These are phyloP conservation scores for Balaenoptera acutorostrata DNA, from an alignment of 2,113 vertebrate species.

Conservation along the genomic window DNA sequence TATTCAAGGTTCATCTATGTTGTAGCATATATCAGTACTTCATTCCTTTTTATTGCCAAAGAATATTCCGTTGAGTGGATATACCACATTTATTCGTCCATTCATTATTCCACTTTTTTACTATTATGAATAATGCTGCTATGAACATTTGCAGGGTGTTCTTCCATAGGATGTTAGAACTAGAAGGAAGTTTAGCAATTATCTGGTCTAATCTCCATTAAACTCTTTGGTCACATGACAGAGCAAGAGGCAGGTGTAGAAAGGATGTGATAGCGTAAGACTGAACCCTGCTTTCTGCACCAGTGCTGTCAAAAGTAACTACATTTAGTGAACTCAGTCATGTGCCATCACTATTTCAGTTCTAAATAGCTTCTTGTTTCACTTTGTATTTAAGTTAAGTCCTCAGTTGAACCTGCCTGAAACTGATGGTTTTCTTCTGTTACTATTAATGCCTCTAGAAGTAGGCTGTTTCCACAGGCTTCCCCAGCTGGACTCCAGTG, in stretches of 20 bases:
- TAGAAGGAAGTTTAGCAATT: not conserved
- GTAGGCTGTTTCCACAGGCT: not conserved
- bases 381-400: not conserved
- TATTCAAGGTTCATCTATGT: not conserved
- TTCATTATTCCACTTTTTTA: not conserved
- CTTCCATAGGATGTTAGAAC: not conserved
- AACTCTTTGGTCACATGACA: not conserved
- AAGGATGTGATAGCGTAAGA: not conserved
- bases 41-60: not conserved
- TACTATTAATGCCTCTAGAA: not conserved
- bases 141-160: not conserved
- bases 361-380: not conserved
- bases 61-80: not conserved
- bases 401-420: not conserved
- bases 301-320: not conserved
- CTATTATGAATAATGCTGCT: not conserved
- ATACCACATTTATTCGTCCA: not conserved
- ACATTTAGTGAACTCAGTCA: not conserved
- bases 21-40: not conserved
- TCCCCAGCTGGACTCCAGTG: not conserved
- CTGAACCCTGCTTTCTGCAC: not conserved
- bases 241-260: not conserved
- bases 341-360: not conserved
- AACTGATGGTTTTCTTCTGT: not conserved
- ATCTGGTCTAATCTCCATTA: too few relatives aligned